Base-by-base conservation (phyloP, 1,140 invertebrate species). In the Pseudomyrmex sp. region DNA sequence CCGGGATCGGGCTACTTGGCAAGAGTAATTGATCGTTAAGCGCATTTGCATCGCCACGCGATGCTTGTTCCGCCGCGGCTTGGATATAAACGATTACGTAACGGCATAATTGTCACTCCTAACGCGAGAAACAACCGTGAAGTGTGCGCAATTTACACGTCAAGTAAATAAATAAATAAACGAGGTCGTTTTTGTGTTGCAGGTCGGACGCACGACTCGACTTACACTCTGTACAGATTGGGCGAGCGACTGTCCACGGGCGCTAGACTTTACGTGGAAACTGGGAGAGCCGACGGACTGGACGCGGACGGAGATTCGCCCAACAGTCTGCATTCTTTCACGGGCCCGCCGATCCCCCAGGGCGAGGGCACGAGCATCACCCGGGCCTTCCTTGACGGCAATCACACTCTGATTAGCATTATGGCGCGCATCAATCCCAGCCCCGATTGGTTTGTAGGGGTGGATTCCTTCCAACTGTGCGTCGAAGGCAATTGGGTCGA, bases 361-460 rank as follows among this genome's bases (percentile, higher is more conserved):
- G 98, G 98, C 1, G 96, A 97, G 61, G 98, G 98, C 1, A 94
- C 96, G 61, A 97, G 97, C 26, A 96, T 98, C 90, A 96, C 97
- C 0, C 96, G 97, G 89, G 97, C 98, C 91, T 98, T 98, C 91
- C 96, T 98, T n/a, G 98, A 98, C 92, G 97, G 97, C 76, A 98
- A 97, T 93, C 98, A 98, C 95, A 97, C 97, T 8, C 93, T 98
- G 96, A 97, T 98, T 69, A 98, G 98, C 48, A 95, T 98, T 90
- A 97, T 98, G 95, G 96, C 97, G 7, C 95, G 97, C 85, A 97
- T 98, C 94, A 96, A 98, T 83, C 99, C 99, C 15, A 99, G 98
- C 50, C 99, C 99, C 0, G 99, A 99, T 95, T 99, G 99, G 99
- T 99, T 99, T 94, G 96, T 99, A 59, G 99, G 99, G 62, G 96